Conservation (phyloP, 2,888 invertebrate species). For the Rugalucina vietnamica region DNA sequence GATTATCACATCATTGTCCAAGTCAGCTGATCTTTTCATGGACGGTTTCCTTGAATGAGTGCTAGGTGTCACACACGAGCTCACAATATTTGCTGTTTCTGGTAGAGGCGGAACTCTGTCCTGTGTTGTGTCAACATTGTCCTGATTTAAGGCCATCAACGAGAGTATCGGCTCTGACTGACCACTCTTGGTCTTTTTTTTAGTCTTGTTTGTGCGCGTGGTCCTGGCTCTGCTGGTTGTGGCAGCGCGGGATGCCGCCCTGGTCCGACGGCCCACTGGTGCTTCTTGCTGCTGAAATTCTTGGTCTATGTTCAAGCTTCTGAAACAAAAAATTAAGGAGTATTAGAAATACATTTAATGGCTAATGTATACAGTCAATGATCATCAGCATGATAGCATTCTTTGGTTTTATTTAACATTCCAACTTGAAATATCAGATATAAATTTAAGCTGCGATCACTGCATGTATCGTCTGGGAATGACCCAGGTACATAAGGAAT, state of each 20-base stretch:
- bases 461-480: too few relatives aligned
- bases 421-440: too few relatives aligned
- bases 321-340: not conserved
- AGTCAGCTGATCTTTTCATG: not conserved
- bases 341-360: too few relatives aligned
- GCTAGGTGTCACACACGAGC: not conserved
- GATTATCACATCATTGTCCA: too few relatives aligned
- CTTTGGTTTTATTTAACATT: too few relatives aligned
- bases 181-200: conserved; percentile 46
- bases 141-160: not conserved
- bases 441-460: too few relatives aligned
- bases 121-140: not conserved
- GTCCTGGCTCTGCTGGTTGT: conserved; percentile 51
- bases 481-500: too few relatives aligned
- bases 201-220: conserved; percentile 8
- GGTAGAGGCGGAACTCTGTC: not conserved
- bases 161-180: conserved; percentile 21
- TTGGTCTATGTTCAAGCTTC: not conserved
- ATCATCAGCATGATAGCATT: too few relatives aligned
- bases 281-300: not conserved
- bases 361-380: too few relatives aligned
- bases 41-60: not conserved
- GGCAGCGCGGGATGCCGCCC: conserved; percentile 54
- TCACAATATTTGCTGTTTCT: not conserved
- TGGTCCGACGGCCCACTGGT: conserved; percentile 24